These are phyloP conservation scores for Sebastes steindachneri DNA, from an alignment of 2,797 vertebrate genomes.

Conservation along the genomic window DNA sequence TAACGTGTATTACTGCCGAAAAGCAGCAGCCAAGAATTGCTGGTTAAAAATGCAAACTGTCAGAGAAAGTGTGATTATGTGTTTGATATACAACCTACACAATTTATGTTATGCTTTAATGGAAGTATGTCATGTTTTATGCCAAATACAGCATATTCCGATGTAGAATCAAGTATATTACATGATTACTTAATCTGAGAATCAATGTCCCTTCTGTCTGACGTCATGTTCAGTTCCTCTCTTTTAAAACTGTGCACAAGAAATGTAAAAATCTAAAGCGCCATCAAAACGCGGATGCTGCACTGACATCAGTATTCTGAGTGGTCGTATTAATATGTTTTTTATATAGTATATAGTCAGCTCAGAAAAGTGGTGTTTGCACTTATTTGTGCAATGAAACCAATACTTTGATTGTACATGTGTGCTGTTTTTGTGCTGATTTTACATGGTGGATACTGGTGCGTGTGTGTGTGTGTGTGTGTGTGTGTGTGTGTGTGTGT, in stretches of 20 bases:
- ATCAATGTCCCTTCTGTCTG: not conserved
- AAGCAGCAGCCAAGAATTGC: no score
- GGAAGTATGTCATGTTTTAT: no score
- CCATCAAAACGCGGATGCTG: not conserved
- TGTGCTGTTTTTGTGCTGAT: slow-evolving; percentile 56
- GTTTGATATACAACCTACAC: no score
- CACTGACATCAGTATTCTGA: not conserved
- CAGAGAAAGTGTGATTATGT: no score
- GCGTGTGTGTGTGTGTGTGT: not conserved
- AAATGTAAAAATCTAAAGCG: not conserved
- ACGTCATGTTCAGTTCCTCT: not conserved
- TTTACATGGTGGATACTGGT: not conserved
- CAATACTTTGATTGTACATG: slow-evolving; percentile 4
- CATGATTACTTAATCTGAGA: not conserved
- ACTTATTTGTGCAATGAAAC: slow-evolving; percentile 11
- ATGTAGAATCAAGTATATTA: not conserved
- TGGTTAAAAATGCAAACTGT: not conserved
- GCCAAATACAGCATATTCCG: no score
- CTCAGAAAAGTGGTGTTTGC: slow-evolving; percentile 28
- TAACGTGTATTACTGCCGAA: not conserved
- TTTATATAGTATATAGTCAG: not conserved
- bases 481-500: not conserved
- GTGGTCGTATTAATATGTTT: not conserved
- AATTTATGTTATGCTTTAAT: no score
- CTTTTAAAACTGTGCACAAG: no score